Conservation (phyloP, 2,113 vertebrate species). For the Rhynchomys soricoides region DNA sequence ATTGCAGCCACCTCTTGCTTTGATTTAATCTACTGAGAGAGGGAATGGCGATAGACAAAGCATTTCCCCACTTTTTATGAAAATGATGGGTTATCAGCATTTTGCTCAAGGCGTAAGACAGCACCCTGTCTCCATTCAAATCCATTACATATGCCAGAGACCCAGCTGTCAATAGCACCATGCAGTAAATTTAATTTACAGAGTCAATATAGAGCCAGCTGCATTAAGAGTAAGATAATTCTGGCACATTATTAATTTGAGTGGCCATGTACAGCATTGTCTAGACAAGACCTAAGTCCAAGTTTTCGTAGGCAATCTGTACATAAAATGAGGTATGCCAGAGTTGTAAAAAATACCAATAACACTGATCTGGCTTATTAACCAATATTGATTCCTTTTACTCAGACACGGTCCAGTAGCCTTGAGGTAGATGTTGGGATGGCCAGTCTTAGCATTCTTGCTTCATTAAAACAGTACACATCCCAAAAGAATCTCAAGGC, state of each 20-base stretch:
- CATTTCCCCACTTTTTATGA: constrained; percentile 84
- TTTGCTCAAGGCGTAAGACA: constrained; percentile 87
- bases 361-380: constrained; percentile 86
- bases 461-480: constrained; percentile 71
- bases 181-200: constrained; percentile 91
- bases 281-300: constrained; percentile 87
- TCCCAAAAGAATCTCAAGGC: not conserved
- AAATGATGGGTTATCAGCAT: constrained; percentile 87
- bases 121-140: constrained; percentile 83
- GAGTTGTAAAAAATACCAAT: constrained; percentile 86
- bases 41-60: constrained; percentile 71
- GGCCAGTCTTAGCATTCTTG: constrained; percentile 48
- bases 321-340: constrained; percentile 86
- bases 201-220: constrained; percentile 90
- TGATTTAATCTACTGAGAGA: constrained; percentile 73
- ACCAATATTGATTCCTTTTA: constrained; percentile 85
- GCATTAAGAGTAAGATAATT: constrained; percentile 90
- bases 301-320: constrained; percentile 87
- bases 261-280: constrained; percentile 87
- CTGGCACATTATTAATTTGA: constrained; percentile 90
- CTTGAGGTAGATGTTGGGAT: constrained; percentile 79
- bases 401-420: constrained; percentile 78
- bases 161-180: constrained; percentile 89
- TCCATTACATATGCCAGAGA: constrained; percentile 89
- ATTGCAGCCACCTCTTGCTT: constrained; percentile 59